Conservation (phyloP, 2,888 invertebrate genomes). For the Electrophaes corylata region DNA sequence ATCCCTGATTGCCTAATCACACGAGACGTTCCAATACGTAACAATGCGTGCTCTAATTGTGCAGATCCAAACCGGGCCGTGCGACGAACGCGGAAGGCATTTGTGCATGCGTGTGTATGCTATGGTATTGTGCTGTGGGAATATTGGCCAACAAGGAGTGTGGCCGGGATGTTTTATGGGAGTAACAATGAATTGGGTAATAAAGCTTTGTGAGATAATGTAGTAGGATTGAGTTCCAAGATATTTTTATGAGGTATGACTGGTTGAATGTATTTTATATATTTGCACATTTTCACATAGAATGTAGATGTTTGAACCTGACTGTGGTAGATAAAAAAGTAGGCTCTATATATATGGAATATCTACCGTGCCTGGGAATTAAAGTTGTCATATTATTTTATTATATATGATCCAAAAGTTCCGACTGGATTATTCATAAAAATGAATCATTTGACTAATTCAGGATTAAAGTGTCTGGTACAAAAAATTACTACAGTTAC, state of each 20-base stretch:
- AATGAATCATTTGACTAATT: neutral
- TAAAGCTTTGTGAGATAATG: neutral
- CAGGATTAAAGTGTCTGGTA: neutral
- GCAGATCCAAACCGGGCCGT: conserved; percentile 40
- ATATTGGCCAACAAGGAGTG: conserved; percentile 24
- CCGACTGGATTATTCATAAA: neutral
- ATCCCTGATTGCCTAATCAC: conserved; percentile 13
- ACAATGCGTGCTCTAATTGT: conserved; percentile 39
- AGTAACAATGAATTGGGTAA: conserved; percentile 14
- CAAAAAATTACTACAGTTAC: conserved; percentile 24
- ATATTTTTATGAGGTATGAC: neutral
- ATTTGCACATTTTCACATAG: neutral
- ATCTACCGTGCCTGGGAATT: no score
- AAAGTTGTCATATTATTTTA: no score
- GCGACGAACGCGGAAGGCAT: conserved; percentile 33
- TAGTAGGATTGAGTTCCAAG: neutral
- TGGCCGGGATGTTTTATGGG: conserved; percentile 17
- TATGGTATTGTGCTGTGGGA: conserved; percentile 30
- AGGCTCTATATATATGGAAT: no score
- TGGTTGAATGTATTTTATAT: neutral
- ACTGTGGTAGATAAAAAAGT: no score
- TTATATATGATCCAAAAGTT: neutral
- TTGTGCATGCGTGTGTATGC: conserved; percentile 7
- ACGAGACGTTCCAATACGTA: conserved; percentile 20
- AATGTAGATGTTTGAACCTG: no score